These are phyloP conservation scores for Idaea biselata DNA, from an alignment of 2,888 invertebrate genomes.

Conservation along the genomic window DNA sequence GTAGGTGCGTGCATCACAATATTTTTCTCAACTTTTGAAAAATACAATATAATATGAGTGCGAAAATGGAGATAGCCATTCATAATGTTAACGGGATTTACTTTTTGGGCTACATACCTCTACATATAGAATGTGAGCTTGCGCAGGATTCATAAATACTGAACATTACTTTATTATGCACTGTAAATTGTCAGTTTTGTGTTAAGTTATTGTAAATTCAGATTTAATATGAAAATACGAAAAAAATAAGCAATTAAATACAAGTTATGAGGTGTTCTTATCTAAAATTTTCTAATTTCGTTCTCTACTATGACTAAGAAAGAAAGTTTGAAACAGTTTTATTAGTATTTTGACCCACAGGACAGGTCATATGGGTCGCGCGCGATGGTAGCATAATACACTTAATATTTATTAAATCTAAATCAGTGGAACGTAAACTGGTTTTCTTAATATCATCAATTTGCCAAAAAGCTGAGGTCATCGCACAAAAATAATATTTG, in stretches of 20 bases:
- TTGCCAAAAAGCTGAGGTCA: conserved; percentile 31
- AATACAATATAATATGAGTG: neutral
- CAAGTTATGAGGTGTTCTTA: neutral
- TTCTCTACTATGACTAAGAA: neutral
- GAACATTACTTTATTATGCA: conserved; percentile 34
- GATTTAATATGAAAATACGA: neutral
- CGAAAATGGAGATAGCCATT: neutral
- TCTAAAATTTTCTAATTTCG: neutral
- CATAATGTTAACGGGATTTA: conserved; percentile 41
- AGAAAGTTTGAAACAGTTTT: conserved; percentile 1
- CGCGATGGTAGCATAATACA: neutral
- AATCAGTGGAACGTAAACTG: conserved; percentile 1
- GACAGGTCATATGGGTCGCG: neutral
- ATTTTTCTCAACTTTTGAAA: neutral
- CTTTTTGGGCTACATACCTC: conserved; percentile 38
- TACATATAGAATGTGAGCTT: conserved; percentile 36
- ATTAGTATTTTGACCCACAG: neutral
- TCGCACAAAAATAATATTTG: conserved; percentile 15
- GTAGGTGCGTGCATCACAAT: neutral
- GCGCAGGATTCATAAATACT: conserved; percentile 41
- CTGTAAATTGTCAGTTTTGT: neutral
- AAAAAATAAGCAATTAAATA: neutral
- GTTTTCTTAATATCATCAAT: conserved; percentile 14
- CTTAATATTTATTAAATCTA: neutral
- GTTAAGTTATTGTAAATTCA: neutral